Evolutionary conservation across 2,888 invertebrate genomes (phyloP).

Genomic region (Cantharis lateralis): DNA sequence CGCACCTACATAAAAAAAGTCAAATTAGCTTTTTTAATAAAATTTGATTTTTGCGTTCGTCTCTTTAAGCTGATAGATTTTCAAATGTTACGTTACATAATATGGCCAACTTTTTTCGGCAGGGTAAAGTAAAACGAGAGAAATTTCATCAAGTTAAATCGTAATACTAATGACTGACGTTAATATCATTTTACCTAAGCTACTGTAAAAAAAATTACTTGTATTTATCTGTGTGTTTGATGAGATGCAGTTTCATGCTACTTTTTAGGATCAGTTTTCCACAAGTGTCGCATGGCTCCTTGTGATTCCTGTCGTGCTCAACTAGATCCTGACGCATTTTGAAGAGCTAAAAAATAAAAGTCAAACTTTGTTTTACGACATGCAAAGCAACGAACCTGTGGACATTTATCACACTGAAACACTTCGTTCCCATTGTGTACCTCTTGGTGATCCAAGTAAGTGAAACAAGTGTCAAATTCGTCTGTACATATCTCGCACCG

Average conservation of each 20-base stretch:
- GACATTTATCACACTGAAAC: slow-evolving; percentile 44
- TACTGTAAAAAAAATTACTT: slow-evolving; percentile 32
- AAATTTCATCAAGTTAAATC: too few species aligned
- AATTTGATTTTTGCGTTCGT: too few species aligned
- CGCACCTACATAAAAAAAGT: slow-evolving; percentile 36
- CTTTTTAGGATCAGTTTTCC: slow-evolving; percentile 41
- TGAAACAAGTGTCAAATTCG: slow-evolving; percentile 38
- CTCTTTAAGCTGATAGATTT: too few species aligned
- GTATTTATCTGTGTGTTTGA: slow-evolving; percentile 42
- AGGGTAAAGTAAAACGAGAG: too few species aligned
- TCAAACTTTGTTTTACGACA: not conserved
- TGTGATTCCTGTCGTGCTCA: slow-evolving; percentile 42
- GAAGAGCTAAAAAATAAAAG: slow-evolving; percentile 36
- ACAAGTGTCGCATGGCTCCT: slow-evolving; percentile 42
- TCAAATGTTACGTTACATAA: too few species aligned
- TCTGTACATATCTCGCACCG: slow-evolving; percentile 41
- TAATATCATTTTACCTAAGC: too few species aligned
- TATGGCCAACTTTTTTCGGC: too few species aligned
- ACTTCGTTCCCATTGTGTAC: slow-evolving; percentile 41
- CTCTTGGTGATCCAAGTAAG: slow-evolving; percentile 44
- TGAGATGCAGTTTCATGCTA: slow-evolving; percentile 44
- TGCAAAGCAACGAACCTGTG: slow-evolving; percentile 27
- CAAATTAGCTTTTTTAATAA: not conserved
- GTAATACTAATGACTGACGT: too few species aligned
- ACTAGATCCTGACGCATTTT: slow-evolving; percentile 38